Percentiles rank a stretch among this genome's conserved stretches.
phyloP scores from a whole-genome alignment of 2,888 invertebrate species.

The Trissolcus japonicus region DNA sequence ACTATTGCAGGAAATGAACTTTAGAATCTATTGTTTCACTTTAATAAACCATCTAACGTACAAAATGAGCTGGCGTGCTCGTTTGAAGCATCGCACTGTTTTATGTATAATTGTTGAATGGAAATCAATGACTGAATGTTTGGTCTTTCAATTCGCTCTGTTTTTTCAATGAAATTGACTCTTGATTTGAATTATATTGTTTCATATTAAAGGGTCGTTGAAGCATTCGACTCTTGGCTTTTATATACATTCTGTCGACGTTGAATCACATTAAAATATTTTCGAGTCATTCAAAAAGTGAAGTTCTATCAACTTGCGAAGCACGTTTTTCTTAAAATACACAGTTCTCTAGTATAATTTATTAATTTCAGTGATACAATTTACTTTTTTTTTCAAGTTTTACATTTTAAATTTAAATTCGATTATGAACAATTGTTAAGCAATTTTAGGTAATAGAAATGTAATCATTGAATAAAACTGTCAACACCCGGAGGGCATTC shows the following conservation, averaged over 20 bases:
- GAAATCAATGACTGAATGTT: slow-evolving; percentile 23
- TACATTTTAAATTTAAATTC: too few species aligned
- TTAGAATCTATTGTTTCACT: slow-evolving; percentile 43
- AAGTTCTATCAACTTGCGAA: slow-evolving; percentile 1
- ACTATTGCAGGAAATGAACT: slow-evolving; percentile 39
- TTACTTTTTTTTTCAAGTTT: too few species aligned
- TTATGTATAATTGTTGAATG: slow-evolving; percentile 12
- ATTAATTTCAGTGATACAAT: too few species aligned
- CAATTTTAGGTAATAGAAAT: too few species aligned
- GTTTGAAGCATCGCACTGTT: slow-evolving; percentile 10
- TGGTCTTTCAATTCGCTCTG: slow-evolving; percentile 1
- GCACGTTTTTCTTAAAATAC: too few species aligned
- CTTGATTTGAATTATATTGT: slow-evolving; percentile 7
- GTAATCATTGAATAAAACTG: too few species aligned
- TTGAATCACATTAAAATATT: too few species aligned
- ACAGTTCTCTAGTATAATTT: too few species aligned
- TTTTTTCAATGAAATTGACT: slow-evolving; percentile 16
- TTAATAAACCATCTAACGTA: slow-evolving; percentile 44
- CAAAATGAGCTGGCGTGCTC: slow-evolving; percentile 16
- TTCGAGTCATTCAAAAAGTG: not conserved
- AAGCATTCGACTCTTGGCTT: too few species aligned
- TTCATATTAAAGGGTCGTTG: slow-evolving; percentile 8
- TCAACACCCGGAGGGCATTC: too few species aligned
- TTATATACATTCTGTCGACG: not conserved
- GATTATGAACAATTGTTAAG: too few species aligned